Evolutionary conservation across 2,113 vertebrate species (phyloP).

Genomic region (Cariama cristata): DNA sequence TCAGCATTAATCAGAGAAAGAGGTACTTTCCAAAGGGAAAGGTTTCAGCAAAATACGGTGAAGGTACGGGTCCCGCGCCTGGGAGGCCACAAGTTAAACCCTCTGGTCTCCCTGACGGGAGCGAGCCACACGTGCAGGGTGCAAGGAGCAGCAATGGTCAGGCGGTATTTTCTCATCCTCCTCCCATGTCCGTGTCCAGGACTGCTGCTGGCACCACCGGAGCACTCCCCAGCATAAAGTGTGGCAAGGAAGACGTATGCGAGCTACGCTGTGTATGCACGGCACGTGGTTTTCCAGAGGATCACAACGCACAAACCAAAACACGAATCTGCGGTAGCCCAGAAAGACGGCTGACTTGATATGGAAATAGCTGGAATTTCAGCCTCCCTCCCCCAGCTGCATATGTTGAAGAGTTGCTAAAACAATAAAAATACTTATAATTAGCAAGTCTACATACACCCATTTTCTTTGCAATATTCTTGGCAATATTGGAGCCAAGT

Average conservation of each 20-base stretch:
- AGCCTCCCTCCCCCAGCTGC: background rate
- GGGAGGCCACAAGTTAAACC: background rate
- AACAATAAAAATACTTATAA: conserved; percentile 43
- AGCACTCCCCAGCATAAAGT: background rate
- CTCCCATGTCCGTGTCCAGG: rapidly evolving
- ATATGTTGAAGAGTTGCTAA: background rate
- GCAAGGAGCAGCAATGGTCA: background rate
- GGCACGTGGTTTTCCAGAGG: background rate
- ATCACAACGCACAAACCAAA: background rate
- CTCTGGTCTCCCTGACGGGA: no score
- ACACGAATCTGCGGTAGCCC: background rate
- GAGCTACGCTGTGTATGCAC: background rate
- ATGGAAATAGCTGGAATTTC: conserved; percentile 19
- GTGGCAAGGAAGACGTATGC: rapidly evolving
- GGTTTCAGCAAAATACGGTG: background rate
- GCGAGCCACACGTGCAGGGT: rapidly evolving
- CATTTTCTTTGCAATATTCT: conserved; percentile 59
- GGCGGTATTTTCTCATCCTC: background rate
- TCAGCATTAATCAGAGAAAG: background rate
- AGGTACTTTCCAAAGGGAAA: background rate
- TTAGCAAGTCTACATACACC: conserved; percentile 32
- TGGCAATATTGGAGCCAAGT: conserved; percentile 19
- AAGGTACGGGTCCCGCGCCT: background rate
- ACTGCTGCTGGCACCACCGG: background rate
- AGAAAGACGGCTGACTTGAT: background rate